Evolutionary conservation across 37 sponge, comb jelly and placozoan species (phyloP), one percentile per base, ranked within the genome.

Genomic region (Theonella swinhoei): DNA sequence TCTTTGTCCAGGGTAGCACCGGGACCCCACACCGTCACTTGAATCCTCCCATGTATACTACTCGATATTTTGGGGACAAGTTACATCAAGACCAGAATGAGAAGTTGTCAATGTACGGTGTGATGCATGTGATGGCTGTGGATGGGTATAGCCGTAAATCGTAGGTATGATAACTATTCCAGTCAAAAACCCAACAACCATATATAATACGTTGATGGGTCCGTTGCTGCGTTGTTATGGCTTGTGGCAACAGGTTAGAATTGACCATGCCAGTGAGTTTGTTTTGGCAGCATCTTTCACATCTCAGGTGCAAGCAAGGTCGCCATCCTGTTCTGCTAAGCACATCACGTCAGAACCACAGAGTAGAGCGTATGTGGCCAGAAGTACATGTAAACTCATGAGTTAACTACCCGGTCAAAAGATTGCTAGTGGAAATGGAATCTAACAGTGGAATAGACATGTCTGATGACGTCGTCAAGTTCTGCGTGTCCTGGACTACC

Each of bases 61-160:
- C n/a, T n/a, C n/a, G n/a, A n/a, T n/a, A n/a, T n/a, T n/a, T n/a
- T n/a, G n/a, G n/a, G n/a, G n/a, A n/a, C n/a, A n/a, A n/a, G n/a
- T n/a, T n/a, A n/a, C n/a, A n/a, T n/a, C n/a, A n/a, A n/a, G 83
- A 83, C 64, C 83, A 83, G 42, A 83, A 83, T 71, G 83, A 83
- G 34, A 83, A 83, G 72, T 36, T 83, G 3, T 33, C 62, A 63
- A 83, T 83, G 83, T 83, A 83, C 31, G 83, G 83, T 83, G 83
- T 78, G 1, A 83, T 62, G n/a, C 74, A 83, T 22, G 83, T 83
- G 23, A 33, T 73, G 29, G 72, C 74, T 59, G 66, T 70, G 62
- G 83, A 83, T 73, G 83, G 83, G 40, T 83, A 58, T 60, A 80
- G 72, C 75, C 25, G 75, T 32, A 74, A 73, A 42, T 83, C 30